Evolutionary conservation across 1,140 invertebrate species (phyloP).

Genomic region (Tetramorium alpestre): DNA sequence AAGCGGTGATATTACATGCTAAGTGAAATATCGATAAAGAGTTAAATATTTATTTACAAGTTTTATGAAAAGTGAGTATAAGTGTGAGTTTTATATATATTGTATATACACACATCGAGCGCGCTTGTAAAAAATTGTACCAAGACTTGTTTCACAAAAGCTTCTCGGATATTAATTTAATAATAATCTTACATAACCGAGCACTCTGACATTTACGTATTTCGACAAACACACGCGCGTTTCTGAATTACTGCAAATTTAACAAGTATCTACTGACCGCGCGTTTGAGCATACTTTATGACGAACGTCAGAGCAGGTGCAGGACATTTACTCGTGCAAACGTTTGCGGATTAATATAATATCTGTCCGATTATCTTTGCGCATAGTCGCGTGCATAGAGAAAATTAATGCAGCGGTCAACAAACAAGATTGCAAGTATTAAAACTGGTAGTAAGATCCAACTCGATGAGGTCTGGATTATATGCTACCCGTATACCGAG

Average conservation of each 20-base stretch:
- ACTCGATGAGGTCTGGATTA: constrained; percentile 32
- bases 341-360: not conserved
- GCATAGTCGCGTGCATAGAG: not conserved
- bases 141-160: not conserved
- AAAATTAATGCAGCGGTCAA: constrained; percentile 19
- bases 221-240: not conserved
- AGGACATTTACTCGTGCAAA: not conserved
- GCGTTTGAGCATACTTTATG: constrained; percentile 34
- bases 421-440: constrained; percentile 14
- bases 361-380: constrained; percentile 23
- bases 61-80: constrained; percentile 10
- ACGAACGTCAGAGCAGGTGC: not conserved
- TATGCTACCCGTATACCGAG: not conserved
- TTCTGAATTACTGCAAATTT: constrained; percentile 19
- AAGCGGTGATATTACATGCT: constrained; percentile 54
- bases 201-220: constrained; percentile 14
- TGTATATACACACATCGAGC: not conserved
- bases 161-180: not conserved
- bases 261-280: constrained; percentile 25
- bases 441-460: constrained; percentile 16
- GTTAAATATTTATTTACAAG: constrained; percentile 51
- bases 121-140: not conserved
- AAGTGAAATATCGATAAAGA: constrained; percentile 42
- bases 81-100: not conserved
- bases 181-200: not conserved